Evolutionary conservation across 2,888 invertebrate species (phyloP).

Genomic region (Dicyrtomina minuta): DNA sequence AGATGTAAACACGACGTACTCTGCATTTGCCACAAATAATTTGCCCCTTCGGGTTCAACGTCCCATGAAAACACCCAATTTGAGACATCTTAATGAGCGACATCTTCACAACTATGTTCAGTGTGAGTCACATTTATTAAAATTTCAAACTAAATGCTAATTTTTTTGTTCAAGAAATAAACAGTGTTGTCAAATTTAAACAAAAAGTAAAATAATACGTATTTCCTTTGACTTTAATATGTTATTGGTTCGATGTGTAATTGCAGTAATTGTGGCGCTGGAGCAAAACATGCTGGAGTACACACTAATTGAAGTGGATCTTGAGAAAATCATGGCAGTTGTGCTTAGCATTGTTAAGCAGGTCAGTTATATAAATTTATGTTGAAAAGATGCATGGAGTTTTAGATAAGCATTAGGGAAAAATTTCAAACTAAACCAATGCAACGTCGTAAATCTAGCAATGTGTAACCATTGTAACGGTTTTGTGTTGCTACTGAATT

Average conservation of each 20-base stretch:
- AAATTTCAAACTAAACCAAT: neutral
- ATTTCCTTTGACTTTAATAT: neutral
- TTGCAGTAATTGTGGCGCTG: constrained; percentile 47
- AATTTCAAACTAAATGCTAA: too few relatives aligned
- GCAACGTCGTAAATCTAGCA: too few relatives aligned
- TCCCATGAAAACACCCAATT: constrained; percentile 43
- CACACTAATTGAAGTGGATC: constrained; percentile 41
- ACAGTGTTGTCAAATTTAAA: neutral
- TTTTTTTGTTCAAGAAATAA: too few relatives aligned
- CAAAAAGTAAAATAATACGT: too few relatives aligned
- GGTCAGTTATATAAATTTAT: constrained; percentile 29
- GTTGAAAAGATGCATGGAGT: constrained; percentile 9
- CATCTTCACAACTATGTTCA: constrained; percentile 43
- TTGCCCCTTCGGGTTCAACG: constrained; percentile 41
- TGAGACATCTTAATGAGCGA: constrained; percentile 37
- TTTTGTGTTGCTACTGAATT: too few relatives aligned
- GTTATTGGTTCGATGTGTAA: too few relatives aligned
- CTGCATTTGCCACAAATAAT: constrained; percentile 37
- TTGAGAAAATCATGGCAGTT: constrained; percentile 46
- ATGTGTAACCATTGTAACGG: too few relatives aligned
- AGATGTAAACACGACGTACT: constrained; percentile 39
- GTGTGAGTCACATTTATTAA: too few relatives aligned
- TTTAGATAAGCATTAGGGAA: neutral
- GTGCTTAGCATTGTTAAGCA: constrained; percentile 41
- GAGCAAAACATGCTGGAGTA: constrained; percentile 51